These are phyloP conservation scores for Ochropacha duplaris DNA, from an alignment of 2,888 invertebrate genomes.

Conservation along the genomic window DNA sequence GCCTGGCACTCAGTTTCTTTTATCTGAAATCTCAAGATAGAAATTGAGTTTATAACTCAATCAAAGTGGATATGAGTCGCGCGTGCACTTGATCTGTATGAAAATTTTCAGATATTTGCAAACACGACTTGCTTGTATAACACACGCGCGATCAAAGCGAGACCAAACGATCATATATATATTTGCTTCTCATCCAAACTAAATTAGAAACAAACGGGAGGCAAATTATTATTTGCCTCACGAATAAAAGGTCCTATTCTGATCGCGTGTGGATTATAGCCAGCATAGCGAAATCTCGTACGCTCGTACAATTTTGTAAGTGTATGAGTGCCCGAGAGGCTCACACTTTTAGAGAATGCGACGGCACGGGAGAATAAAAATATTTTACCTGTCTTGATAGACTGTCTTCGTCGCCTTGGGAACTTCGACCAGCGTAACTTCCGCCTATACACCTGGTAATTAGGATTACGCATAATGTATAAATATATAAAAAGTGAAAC, in stretches of 20 bases:
- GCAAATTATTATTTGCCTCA: neutral
- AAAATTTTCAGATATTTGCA: neutral
- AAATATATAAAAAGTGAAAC: too few species aligned
- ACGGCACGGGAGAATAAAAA: neutral
- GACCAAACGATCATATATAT: neutral
- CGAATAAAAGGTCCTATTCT: neutral
- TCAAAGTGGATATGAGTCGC: neutral
- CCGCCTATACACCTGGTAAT: slow-evolving; percentile 84
- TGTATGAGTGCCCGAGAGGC: neutral
- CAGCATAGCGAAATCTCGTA: neutral
- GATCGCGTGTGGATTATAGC: neutral
- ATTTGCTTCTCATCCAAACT: too few species aligned
- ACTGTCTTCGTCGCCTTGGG: slow-evolving; percentile 84
- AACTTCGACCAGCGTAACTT: slow-evolving; percentile 77
- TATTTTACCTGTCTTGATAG: slow-evolving; percentile 76
- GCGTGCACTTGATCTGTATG: slow-evolving; percentile 1
- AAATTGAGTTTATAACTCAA: slow-evolving; percentile 12
- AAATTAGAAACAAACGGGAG: too few species aligned
- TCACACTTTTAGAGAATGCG: neutral
- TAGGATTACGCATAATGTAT: too few species aligned
- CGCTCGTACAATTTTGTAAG: neutral
- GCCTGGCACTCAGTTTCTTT: slow-evolving; percentile 14
- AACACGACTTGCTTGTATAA: neutral
- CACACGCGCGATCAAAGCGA: neutral
- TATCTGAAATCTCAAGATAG: slow-evolving; percentile 25